A percentile compares a stretch with the other conserved stretches of the same genome.
Evolutionary conservation across 2,797 vertebrate species (phyloP).

Genomic region (Cirrhinus mrigala): DNA sequence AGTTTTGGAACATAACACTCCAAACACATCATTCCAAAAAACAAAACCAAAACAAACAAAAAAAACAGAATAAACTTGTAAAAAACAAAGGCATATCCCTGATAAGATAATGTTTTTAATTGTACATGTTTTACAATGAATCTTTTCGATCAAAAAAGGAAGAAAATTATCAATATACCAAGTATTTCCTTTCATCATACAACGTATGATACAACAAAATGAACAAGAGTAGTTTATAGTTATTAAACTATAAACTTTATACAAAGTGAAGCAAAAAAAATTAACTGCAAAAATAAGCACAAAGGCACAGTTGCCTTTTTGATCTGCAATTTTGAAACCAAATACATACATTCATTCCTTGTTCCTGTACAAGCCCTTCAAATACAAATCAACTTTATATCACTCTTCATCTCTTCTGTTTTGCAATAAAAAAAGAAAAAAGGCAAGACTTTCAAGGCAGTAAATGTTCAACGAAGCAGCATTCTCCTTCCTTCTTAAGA

Average conservation of each 20-base stretch:
- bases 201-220: slow-evolving; percentile 54
- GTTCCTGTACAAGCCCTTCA: slow-evolving; percentile 34
- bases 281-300: slow-evolving; percentile 25
- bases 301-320: slow-evolving; percentile 19
- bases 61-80: not conserved
- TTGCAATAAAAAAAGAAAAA: not conserved
- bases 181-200: slow-evolving; percentile 52
- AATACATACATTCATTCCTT: slow-evolving; percentile 53
- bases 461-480: slow-evolving; percentile 62
- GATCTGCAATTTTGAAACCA: slow-evolving; percentile 4
- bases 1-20: not conserved
- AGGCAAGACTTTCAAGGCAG: slow-evolving; percentile 44
- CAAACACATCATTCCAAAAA: not conserved
- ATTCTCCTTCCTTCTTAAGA: slow-evolving; percentile 47
- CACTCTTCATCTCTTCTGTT: not conserved
- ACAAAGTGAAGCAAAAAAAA: slow-evolving; percentile 35
- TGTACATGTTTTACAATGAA: slow-evolving; percentile 67
- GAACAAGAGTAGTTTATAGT: slow-evolving; percentile 37
- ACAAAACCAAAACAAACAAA: too few relatives aligned
- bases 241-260: slow-evolving; percentile 33
- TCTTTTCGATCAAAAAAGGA: slow-evolving; percentile 62
- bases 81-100: not conserved
- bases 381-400: slow-evolving; percentile 14
- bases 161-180: slow-evolving; percentile 41
- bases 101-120: slow-evolving; percentile 73